Percentiles rank a stretch among this genome's conserved stretches.
phyloP scores from a whole-genome alignment of 2,888 invertebrate species.

The Labia minor region DNA sequence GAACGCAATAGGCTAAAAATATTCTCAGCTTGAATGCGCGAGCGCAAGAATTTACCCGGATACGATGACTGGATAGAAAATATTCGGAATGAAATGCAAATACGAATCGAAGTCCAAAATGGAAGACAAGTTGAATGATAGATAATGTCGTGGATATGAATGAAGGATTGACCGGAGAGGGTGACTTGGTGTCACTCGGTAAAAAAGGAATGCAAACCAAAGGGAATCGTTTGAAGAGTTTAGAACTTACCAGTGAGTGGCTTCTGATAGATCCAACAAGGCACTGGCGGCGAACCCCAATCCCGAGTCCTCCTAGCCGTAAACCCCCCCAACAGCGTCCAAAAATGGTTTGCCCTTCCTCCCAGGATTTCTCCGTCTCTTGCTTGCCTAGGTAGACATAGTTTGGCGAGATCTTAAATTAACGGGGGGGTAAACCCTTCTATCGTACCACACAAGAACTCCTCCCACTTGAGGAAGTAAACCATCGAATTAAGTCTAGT shows the following conservation, averaged over 20 bases:
- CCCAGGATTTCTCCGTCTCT: neutral
- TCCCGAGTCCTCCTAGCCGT: neutral
- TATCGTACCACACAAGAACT: neutral
- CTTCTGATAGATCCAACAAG: conserved; percentile 1
- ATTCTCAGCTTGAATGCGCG: neutral
- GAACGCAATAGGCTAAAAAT: neutral
- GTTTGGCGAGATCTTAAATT: neutral
- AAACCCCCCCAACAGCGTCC: neutral
- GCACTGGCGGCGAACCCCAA: neutral
- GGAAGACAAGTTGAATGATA: too few relatives aligned
- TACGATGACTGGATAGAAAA: too few relatives aligned
- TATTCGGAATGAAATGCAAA: too few relatives aligned
- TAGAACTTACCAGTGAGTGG: conserved; percentile 1
- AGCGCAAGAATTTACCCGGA: too few relatives aligned
- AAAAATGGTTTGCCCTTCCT: neutral
- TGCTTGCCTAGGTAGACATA: neutral
- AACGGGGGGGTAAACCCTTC: neutral
- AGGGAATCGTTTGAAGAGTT: too few relatives aligned
- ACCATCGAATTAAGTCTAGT: too few relatives aligned
- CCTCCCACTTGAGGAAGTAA: neutral
- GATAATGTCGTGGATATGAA: too few relatives aligned
- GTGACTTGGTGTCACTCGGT: too few relatives aligned
- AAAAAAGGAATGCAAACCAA: too few relatives aligned
- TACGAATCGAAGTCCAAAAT: too few relatives aligned
- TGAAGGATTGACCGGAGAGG: too few relatives aligned